phyloP scores from a whole-genome alignment of 2,113 vertebrate genomes.

The Halichoeres trimaculatus region DNA sequence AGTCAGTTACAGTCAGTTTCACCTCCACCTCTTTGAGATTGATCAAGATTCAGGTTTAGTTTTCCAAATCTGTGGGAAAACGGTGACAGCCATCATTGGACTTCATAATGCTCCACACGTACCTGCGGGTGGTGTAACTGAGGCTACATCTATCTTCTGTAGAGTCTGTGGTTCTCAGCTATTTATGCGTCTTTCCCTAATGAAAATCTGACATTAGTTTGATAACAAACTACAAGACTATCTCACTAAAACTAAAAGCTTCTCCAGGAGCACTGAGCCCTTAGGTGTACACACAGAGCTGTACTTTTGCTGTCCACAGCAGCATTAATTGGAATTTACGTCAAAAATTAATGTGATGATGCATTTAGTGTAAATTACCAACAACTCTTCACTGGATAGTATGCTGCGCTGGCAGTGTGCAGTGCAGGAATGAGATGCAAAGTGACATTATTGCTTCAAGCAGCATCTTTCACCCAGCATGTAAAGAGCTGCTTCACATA shows the following conservation, averaged over 20 bases:
- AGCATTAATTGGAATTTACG: slow-evolving; percentile 36
- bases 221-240: neutral
- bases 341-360: slow-evolving; percentile 71
- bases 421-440: slow-evolving; percentile 64
- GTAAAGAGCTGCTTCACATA: slow-evolving; percentile 21
- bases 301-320: slow-evolving; percentile 2
- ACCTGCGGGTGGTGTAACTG: no score
- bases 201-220: neutral
- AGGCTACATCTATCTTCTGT: no score
- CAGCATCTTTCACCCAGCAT: slow-evolving; percentile 63
- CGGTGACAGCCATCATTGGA: no score
- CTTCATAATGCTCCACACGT: no score
- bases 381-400: slow-evolving; percentile 39
- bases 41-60: no score
- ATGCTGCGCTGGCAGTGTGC: slow-evolving; percentile 60
- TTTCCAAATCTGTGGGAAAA: no score
- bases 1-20: no score
- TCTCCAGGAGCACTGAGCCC: slow-evolving; percentile 11
- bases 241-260: neutral
- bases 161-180: no score
- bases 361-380: slow-evolving; percentile 55
- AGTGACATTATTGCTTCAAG: slow-evolving; percentile 73
- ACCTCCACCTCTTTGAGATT: no score
- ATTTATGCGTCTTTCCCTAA: neutral
- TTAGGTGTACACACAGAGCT: neutral